Evolutionary conservation across 2,888 invertebrate genomes (phyloP).

Genomic region (Aspidapion aeneum): DNA sequence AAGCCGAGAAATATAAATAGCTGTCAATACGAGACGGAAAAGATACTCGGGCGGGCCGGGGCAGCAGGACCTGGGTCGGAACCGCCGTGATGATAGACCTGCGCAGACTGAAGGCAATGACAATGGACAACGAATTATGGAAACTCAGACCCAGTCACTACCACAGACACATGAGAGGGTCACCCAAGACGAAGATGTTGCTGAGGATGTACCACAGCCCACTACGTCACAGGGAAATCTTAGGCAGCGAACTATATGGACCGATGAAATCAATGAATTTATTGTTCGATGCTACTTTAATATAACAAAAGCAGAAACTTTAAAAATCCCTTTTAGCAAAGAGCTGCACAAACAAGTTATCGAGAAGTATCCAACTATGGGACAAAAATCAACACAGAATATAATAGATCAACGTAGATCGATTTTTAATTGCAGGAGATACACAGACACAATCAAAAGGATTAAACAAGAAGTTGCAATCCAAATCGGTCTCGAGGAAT

Average conservation of each 20-base stretch:
- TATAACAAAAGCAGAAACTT: neutral
- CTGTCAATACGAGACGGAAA: neutral
- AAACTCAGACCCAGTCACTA: neutral
- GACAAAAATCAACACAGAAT: neutral
- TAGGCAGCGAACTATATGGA: neutral
- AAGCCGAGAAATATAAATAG: too few relatives aligned
- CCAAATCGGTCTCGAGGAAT: neutral
- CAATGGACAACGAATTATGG: neutral
- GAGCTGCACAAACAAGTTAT: neutral
- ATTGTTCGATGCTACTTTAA: slow-evolving; percentile 2
- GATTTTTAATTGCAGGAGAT: neutral
- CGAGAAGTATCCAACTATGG: neutral
- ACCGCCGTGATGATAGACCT: neutral
- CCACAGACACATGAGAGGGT: neutral
- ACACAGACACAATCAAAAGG: neutral
- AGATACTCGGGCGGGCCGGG: too few relatives aligned
- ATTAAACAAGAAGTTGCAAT: neutral
- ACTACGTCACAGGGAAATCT: neutral
- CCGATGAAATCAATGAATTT: slow-evolving; percentile 1
- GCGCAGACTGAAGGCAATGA: neutral
- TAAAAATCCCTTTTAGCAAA: neutral
- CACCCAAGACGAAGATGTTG: slow-evolving; percentile 1
- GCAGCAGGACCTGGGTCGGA: neutral
- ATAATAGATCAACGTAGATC: slow-evolving; percentile 1
- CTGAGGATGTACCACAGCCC: neutral